Percentiles rank a stretch among this genome's conserved stretches.
Conservation (phyloP, 1,140 invertebrate species). For the Hycleus cichorii region DNA sequence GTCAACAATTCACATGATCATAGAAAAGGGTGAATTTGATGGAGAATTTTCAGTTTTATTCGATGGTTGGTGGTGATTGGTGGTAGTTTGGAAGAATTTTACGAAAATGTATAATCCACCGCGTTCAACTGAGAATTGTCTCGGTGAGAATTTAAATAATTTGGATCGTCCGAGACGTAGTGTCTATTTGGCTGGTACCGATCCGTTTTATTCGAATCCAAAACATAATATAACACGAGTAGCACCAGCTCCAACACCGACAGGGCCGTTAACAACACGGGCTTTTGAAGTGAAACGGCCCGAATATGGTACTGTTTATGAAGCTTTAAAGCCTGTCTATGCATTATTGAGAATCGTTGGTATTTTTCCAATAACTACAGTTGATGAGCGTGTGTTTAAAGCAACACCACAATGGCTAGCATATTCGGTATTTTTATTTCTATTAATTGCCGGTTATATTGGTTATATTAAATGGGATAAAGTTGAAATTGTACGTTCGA, state of each 20-base stretch:
- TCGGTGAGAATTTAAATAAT: neutral
- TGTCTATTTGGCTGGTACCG: neutral
- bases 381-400: constrained; percentile 42
- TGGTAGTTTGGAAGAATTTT: no score
- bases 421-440: constrained; percentile 49
- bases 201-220: neutral
- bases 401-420: constrained; percentile 46
- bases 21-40: no score
- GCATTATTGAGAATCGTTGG: constrained; percentile 49
- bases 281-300: no score
- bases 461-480: constrained; percentile 52
- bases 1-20: neutral
- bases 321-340: constrained; percentile 52
- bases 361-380: constrained; percentile 48
- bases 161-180: neutral
- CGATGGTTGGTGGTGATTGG: no score
- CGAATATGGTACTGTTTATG: constrained; percentile 40
- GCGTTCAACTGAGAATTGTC: neutral
- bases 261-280: neutral
- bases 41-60: no score
- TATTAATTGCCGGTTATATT: constrained; percentile 44
- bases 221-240: neutral
- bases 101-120: neutral
- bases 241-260: neutral
- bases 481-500: constrained; percentile 48